phyloP scores from a whole-genome alignment of 2,888 invertebrate genomes.

The Entomobrya proxima region DNA sequence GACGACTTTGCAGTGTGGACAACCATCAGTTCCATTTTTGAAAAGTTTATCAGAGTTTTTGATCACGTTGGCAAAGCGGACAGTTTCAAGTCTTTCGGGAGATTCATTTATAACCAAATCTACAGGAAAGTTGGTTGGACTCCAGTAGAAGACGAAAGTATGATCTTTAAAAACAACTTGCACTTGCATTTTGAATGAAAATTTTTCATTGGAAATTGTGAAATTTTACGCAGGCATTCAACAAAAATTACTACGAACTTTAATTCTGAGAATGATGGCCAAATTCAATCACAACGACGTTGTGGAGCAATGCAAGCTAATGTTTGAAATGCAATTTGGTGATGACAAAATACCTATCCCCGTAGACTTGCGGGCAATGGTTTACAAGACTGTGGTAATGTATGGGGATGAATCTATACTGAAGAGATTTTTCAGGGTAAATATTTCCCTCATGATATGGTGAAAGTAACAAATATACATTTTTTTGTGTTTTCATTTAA shows the following conservation, averaged over 20 bases:
- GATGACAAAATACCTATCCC: conserved; percentile 56
- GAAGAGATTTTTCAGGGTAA: conserved; percentile 56
- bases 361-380: conserved; percentile 58
- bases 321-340: conserved; percentile 59
- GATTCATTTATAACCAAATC: conserved; percentile 64
- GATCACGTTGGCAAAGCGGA: conserved; percentile 82
- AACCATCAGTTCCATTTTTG: conserved; percentile 86
- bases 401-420: conserved; percentile 64
- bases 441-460: not conserved
- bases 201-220: no score
- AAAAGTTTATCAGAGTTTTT: conserved; percentile 81
- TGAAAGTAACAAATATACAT: not conserved
- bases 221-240: conserved; percentile 45
- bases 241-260: conserved; percentile 49
- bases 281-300: conserved; percentile 49
- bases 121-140: conserved; percentile 66
- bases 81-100: conserved; percentile 66
- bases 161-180: conserved; percentile 3
- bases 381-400: conserved; percentile 67
- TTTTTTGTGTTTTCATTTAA: not conserved
- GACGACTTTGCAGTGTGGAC: conserved; percentile 96
- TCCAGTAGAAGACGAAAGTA: conserved; percentile 62
- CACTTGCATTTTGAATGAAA: no score
- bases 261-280: conserved; percentile 65
- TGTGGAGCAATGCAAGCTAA: conserved; percentile 49